Base-by-base conservation (phyloP, 2,113 vertebrate species). In the Rhinichthys klamathensis region DNA sequence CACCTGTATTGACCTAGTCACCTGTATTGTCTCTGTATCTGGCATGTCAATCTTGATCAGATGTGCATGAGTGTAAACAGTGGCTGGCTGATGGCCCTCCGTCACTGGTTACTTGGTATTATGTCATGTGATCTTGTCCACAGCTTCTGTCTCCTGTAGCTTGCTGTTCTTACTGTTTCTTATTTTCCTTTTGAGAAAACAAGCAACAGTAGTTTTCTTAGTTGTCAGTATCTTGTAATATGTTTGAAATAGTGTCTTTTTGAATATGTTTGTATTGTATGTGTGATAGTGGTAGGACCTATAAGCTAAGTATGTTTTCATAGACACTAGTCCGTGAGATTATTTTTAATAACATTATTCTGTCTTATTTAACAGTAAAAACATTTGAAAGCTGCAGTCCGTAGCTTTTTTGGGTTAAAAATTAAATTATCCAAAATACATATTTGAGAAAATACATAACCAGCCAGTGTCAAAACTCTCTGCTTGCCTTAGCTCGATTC, bases 1-100 rank as follows among this genome's bases (percentile, higher is more conserved):
- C n/a, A n/a, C n/a, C n/a, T n/a, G n/a, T n/a, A 77, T 54, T 77
- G 44, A 77, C 25, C 18, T 77, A 56, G 67, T 70, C 67, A 38
- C 67, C 67, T 70, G 38, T 8, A 41, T 41, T 41, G 38, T 41
- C 5, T 25, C 32, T 63, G 12, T 46, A 46, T 46, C 41, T 80
- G 13, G 35, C 38, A 63, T 65, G 58, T 41, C 56, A 27, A 1
- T 38, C 51, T 54, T 35, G 75, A 78, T 78, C 51, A 58, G 75
- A 27, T 80, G 77, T 61, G 56, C 56, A 44, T 79, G 77, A 61
- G 35, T 61, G 35, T 44, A 25, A 63, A 41, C 41, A 41, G 41
- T 10, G 41, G 35, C 6, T n/a, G 21, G n/a, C 27, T 44, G 23
- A 15, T 27, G 56, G 3, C n/a, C 60, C 44, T 11, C 18, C 6